Evolutionary conservation across 2,888 invertebrate species (phyloP).

Genomic region (Synanthedon tipuliformis): DNA sequence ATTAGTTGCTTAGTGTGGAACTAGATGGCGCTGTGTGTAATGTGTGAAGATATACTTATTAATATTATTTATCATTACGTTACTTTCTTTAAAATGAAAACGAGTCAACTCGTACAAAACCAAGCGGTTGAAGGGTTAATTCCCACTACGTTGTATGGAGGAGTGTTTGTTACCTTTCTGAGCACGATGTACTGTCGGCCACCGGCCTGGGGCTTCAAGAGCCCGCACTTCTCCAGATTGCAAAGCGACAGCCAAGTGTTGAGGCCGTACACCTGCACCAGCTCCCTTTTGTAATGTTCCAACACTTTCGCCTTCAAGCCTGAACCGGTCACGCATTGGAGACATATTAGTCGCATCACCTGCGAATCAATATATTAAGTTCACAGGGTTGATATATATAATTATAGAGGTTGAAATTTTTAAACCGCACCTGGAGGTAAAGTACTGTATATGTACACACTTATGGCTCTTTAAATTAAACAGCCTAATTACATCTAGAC

Average conservation of each 20-base stretch:
- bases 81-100: too few species aligned
- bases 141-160: too few species aligned
- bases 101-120: too few species aligned
- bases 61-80: too few species aligned
- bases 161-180: constrained; percentile 69
- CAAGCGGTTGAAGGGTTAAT: too few species aligned
- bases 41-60: too few species aligned
- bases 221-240: constrained; percentile 88
- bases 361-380: constrained; percentile 14
- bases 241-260: constrained; percentile 83
- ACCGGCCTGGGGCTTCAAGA: constrained; percentile 81
- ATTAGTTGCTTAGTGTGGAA: too few species aligned
- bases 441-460: too few species aligned
- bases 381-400: not conserved
- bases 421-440: too few species aligned
- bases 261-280: constrained; percentile 86
- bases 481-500: too few species aligned
- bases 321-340: constrained; percentile 92
- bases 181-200: constrained; percentile 79
- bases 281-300: constrained; percentile 72
- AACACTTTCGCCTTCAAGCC: constrained; percentile 92
- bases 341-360: constrained; percentile 89
- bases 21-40: too few species aligned
- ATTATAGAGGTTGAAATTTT: not conserved
- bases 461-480: too few species aligned